phyloP scores from a whole-genome alignment of 1,140 invertebrate species.

The Ceratina japonica region DNA sequence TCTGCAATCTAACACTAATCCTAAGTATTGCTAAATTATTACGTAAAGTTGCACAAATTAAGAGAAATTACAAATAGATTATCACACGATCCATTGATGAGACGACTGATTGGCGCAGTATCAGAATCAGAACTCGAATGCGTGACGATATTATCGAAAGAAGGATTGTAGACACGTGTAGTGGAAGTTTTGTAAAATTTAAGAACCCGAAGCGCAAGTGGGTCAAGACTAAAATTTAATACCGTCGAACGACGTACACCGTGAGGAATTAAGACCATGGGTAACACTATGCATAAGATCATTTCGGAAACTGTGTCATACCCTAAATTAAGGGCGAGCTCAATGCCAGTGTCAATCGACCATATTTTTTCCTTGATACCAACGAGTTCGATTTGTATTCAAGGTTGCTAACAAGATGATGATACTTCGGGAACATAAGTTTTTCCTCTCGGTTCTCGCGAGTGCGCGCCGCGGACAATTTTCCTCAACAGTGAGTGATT shows the following conservation, averaged over 20 bases:
- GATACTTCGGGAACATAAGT: background rate
- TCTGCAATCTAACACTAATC: too few relatives aligned
- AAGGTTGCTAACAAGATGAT: too few relatives aligned
- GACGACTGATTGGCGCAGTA: too few relatives aligned
- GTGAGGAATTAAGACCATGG: conserved; percentile 40
- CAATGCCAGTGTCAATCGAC: conserved; percentile 14
- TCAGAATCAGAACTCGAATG: too few relatives aligned
- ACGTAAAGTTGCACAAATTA: too few relatives aligned
- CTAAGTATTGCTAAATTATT: too few relatives aligned
- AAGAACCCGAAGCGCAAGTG: conserved; percentile 26
- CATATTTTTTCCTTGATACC: background rate
- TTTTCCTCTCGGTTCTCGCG: too few relatives aligned
- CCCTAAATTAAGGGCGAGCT: conserved; percentile 21
- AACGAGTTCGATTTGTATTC: background rate
- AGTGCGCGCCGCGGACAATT: background rate
- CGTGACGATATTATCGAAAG: background rate
- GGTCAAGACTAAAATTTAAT: conserved; percentile 48
- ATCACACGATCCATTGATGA: too few relatives aligned
- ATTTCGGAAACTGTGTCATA: conserved; percentile 36
- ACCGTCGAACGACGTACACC: conserved; percentile 29
- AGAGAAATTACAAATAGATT: too few relatives aligned
- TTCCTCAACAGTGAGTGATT: background rate
- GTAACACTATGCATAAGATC: conserved; percentile 31
- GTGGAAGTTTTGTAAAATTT: conserved; percentile 24
- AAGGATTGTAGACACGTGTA: conserved; percentile 11